Evolutionary conservation across 2,113 vertebrate species (phyloP), one percentile per base, ranked within the genome.

Genomic region (Thalassoma bifasciatum): DNA sequence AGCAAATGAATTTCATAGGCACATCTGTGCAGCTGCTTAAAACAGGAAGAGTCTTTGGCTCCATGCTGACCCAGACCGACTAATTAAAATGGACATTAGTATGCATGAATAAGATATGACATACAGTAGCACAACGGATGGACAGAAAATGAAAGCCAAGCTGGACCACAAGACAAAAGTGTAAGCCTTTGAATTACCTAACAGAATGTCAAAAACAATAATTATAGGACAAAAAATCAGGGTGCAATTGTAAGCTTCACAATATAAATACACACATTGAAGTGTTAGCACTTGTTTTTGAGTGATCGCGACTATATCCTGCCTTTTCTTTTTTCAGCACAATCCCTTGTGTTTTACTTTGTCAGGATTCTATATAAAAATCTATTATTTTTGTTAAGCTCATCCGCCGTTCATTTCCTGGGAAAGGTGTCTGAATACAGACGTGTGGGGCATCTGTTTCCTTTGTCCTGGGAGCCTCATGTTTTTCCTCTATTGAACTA

Each of bases 51-150:
- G 30, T 30, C 30, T 30, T 3, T 6, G 30, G 65, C 68, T 84
- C 83, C 64, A 46, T 23, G 3, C 64, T 86, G 87, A 90, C 88
- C 86, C 82, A 79, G 87, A 88, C 86, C 85, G 51, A 80, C 85
- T 88, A 79, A 91, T 91, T 91, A 88, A 90, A 92, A 90, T 54
- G 79, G 88, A 89, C 91, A 92, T 72, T 83, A 81, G 72, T 84
- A 74, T 59, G 81, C 77, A 87, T 86, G 80, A 89, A 90, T 91
- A 78, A 82, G 74, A 86, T 71, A 62, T 73, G 79, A 85, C 80
- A 77, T 72, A 72, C 54, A 84, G 63, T 75, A 52, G 59, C 10
- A 1, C 49, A 84, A 89, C 82, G 81, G 87, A 77, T 85, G 75
- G 84, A 81, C 87, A 77, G 61, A 81, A 82, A 90, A 82, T 81